Base-by-base conservation (phyloP, 35 echinoderm and acorn worm genomes). In the Heliocidaris erythrogramma region DNA sequence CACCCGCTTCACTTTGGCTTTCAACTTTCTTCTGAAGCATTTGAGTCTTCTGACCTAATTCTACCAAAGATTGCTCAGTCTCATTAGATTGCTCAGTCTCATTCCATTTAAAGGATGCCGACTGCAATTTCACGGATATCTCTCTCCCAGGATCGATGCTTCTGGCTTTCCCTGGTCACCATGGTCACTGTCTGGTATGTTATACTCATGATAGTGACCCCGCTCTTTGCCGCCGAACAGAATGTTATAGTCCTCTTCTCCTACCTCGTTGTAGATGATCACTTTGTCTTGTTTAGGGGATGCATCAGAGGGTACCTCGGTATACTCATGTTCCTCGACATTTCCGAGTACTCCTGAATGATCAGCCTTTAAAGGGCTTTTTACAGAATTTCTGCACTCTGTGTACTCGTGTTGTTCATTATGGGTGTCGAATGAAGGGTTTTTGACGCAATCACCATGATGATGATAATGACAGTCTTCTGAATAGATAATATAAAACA, bases 181-280 rank as follows among this genome's bases (percentile, higher is more conserved):
- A 0, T 42, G 35, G 35, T 42, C 35, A 42, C 35, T 42, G 35
- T 42, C 31, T 27, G 86, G 86, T 14, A 89, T 27, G 24, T 89
- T 35, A 30, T 89, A 89, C 24, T 35, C 32, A 32, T 89, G 86
- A 30, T 89, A 89, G 32, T 89, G 2, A 27, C 31, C 31, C 24
- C 12, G 13, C 31, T 89, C 86, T 30, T 89, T 89, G 86, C 86
- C 86, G 86, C 86, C 86, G 30, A 89, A 89, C 0, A 89, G 24
- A 24, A 89, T 30, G 86, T 89, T 27, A 30, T 89, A 89, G 24
- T 89, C 86, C 86, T 32, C 24, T 89, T 89, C 86, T 89, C 24
- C 86, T 14, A 89, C 30, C 31, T 89, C 86, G 24, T 30, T 89
- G 31, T 89, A 89, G 13, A 30, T 35, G 14, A 30, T 29, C 14